Evolutionary conservation across 2,888 invertebrate genomes (phyloP), one percentile per base, ranked within the genome.

Genomic region (Troides oblongomaculatus): DNA sequence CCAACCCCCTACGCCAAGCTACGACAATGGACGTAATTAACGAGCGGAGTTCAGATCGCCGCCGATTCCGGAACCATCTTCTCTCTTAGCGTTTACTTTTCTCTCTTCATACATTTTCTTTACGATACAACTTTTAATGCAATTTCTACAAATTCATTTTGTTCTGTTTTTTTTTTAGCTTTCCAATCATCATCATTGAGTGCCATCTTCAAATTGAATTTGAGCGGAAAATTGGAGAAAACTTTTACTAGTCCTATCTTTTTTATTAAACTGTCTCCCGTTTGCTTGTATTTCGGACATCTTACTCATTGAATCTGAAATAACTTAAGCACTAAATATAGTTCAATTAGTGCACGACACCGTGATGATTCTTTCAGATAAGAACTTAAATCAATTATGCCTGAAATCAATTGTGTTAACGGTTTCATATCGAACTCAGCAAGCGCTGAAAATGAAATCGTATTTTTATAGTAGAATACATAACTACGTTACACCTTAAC

Each of bases 21-120:
- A 50, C 70, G 63, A 70, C 70, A 70, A 63, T 66, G 63, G 46
- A 50, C 60, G 62, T 70, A 70, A 70, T 66, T 66, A 70, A 70
- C 63, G 66, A 66, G 30, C 46, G 62, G 39, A 57, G 50, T 62
- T 50, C 70, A 59, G n/a, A 46, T 58, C 70, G 46, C 50, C n/a
- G 46, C 25, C 62, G 58, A n/a, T 39, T 62, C 50, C 3, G 25
- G 58, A 43, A 23, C 21, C 21, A 58, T 43, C 39, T 17, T 39
- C 43, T 23, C 21, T 2, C 57, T 17, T 5, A n/a, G 10, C 58
- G 63, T 57, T 62, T 68, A 50, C 56, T 43, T 66, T 56, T 53
- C 62, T 36, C 59, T 60, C 36, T 39, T 61, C 23, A 61, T 43
- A 36, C 39, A 39, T 46, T 57, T 57, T n/a, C n/a, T 57, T 53